A percentile compares a stretch with the other conserved stretches of the same genome.
These are phyloP conservation scores for Lasioglossum lativentre DNA, from an alignment of 2,888 invertebrate genomes.

Conservation along the genomic window DNA sequence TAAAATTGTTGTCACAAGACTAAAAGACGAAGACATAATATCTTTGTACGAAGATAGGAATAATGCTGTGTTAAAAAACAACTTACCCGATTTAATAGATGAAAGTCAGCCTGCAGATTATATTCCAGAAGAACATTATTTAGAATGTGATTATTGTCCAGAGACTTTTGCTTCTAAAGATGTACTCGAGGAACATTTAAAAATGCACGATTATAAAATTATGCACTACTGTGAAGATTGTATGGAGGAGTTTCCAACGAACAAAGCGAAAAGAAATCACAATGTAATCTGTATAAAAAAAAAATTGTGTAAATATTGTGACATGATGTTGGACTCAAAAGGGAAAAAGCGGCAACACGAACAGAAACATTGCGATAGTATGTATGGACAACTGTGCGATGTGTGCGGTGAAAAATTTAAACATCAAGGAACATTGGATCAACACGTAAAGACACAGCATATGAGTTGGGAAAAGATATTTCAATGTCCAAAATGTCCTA, in stretches of 20 bases:
- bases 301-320: constrained; percentile 80
- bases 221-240: constrained; percentile 82
- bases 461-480: constrained; percentile 83
- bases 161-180: constrained; percentile 76
- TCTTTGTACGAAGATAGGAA: constrained; percentile 79
- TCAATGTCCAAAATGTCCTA: constrained; percentile 82
- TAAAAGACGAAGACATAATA: constrained; percentile 81
- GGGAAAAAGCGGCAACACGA: constrained; percentile 83
- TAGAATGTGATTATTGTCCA: constrained; percentile 82
- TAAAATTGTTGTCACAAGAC: constrained; percentile 78
- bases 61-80: constrained; percentile 67
- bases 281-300: constrained; percentile 79
- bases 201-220: constrained; percentile 80
- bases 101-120: constrained; percentile 67
- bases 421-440: constrained; percentile 83
- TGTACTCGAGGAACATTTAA: constrained; percentile 79
- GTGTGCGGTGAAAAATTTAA: constrained; percentile 83
- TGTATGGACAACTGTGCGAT: constrained; percentile 82
- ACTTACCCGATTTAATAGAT: constrained; percentile 74
- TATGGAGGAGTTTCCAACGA: constrained; percentile 78
- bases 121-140: constrained; percentile 68
- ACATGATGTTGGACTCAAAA: constrained; percentile 78
- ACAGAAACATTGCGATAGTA: constrained; percentile 81
- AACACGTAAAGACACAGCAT: constrained; percentile 81
- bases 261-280: constrained; percentile 80